These are phyloP conservation scores for Habrosyne pyritoides DNA, from an alignment of 2,888 invertebrate genomes.

Conservation along the genomic window DNA sequence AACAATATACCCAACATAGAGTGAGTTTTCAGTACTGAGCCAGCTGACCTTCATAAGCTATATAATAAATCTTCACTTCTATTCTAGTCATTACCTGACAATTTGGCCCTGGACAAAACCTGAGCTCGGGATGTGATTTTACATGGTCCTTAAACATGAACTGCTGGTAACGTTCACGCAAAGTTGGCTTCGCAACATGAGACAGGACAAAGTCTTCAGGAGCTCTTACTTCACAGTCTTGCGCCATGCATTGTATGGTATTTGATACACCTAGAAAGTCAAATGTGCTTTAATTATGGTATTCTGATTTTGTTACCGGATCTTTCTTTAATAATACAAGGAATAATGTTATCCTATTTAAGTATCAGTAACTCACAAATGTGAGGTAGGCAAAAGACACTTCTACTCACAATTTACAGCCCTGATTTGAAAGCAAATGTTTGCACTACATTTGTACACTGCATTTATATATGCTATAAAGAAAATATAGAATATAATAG, in stretches of 20 bases:
- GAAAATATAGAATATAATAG: background rate
- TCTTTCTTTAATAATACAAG: no score
- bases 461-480: background rate
- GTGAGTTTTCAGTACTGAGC: no score
- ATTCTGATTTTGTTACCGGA: background rate
- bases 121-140: slow-evolving; percentile 93
- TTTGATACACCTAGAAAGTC: slow-evolving; percentile 85
- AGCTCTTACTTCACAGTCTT: slow-evolving; percentile 96
- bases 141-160: slow-evolving; percentile 98
- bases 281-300: background rate
- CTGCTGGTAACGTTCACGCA: slow-evolving; percentile 96
- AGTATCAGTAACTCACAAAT: no score
- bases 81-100: slow-evolving; percentile 87
- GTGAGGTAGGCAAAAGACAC: no score
- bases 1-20: no score
- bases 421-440: background rate
- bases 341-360: no score
- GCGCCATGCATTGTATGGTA: slow-evolving; percentile 98
- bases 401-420: background rate
- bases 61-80: no score
- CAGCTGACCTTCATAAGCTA: no score
- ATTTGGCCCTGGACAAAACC: slow-evolving; percentile 98
- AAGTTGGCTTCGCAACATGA: slow-evolving; percentile 90
- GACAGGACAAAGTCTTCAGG: slow-evolving; percentile 97
- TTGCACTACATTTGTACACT: background rate